These are phyloP conservation scores for Centropus bengalensis DNA, from an alignment of 2,113 vertebrate genomes.

Conservation along the genomic window DNA sequence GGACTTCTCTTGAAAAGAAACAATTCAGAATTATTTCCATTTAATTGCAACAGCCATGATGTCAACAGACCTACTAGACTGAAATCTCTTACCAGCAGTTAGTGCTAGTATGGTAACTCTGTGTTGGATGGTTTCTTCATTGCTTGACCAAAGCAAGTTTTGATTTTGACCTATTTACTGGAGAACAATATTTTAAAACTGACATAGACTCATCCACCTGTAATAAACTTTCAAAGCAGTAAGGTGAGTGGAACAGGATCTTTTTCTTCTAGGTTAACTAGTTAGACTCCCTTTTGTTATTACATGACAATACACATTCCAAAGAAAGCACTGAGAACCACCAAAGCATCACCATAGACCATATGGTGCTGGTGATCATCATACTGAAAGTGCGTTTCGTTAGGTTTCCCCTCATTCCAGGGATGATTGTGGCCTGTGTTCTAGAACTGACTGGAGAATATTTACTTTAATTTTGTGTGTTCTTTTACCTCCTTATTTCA, in stretches of 20 bases:
- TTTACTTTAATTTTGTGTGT: not conserved
- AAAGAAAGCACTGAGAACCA: too few relatives aligned
- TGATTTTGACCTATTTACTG: not conserved
- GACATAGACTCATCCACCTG: too few relatives aligned
- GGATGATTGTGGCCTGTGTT: not conserved
- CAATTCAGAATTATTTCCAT: not conserved
- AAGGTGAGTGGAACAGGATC: too few relatives aligned
- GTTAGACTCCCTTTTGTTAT: too few relatives aligned
- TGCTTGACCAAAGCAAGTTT: not conserved
- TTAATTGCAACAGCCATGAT: slow-evolving; percentile 28
- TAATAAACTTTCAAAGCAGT: too few relatives aligned
- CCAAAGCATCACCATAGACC: too few relatives aligned
- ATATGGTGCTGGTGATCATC: too few relatives aligned
- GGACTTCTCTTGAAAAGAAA: not conserved
- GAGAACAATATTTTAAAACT: slow-evolving; percentile 18
- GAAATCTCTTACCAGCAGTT: not conserved
- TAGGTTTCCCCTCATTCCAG: too few relatives aligned
- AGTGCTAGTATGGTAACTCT: not conserved
- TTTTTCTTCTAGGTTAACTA: too few relatives aligned
- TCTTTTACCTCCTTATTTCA: not conserved
- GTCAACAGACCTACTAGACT: not conserved
- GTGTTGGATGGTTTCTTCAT: not conserved
- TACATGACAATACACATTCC: too few relatives aligned
- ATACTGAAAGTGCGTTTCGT: too few relatives aligned
- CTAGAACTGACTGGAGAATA: not conserved